These are phyloP conservation scores for Muscicapa adusta DNA, from an alignment of 2,113 vertebrate genomes.

Conservation along the genomic window DNA sequence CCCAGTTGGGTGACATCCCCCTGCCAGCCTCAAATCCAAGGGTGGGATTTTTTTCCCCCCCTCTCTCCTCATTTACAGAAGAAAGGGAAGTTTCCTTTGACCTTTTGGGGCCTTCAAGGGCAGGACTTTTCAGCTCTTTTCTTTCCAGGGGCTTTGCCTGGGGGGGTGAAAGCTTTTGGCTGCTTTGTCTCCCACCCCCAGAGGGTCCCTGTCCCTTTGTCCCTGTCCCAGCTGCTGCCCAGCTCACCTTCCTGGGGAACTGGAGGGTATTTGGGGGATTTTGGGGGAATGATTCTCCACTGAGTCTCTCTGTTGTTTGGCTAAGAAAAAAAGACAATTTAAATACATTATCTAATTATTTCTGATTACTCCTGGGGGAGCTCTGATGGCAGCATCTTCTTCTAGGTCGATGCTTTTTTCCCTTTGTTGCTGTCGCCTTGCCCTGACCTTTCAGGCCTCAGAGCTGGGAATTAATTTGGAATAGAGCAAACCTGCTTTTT, in stretches of 20 bases:
- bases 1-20: background rate
- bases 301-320: background rate
- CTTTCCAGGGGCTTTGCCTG: background rate
- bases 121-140: conserved; percentile 34
- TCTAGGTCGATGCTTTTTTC: background rate
- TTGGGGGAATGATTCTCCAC: background rate
- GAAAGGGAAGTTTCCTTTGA: conserved; percentile 52
- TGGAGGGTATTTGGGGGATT: accelerated
- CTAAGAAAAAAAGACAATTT: conserved; percentile 20
- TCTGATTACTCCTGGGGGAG: conserved; percentile 19
- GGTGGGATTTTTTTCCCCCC: background rate
- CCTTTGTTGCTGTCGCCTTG: background rate
- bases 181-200: background rate
- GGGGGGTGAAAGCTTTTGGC: background rate
- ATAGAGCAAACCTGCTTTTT: background rate
- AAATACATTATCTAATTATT: conserved; percentile 42
- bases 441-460: background rate
- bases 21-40: conserved; percentile 1
- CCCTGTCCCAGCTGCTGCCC: conserved; percentile 57
- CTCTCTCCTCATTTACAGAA: conserved; percentile 45
- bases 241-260: background rate
- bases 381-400: background rate
- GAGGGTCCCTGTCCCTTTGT: conserved; percentile 27
- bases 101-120: conserved; percentile 46
- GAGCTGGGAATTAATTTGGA: background rate